Conservation (phyloP, 1,140 invertebrate species). For the Plutomurus gul region DNA sequence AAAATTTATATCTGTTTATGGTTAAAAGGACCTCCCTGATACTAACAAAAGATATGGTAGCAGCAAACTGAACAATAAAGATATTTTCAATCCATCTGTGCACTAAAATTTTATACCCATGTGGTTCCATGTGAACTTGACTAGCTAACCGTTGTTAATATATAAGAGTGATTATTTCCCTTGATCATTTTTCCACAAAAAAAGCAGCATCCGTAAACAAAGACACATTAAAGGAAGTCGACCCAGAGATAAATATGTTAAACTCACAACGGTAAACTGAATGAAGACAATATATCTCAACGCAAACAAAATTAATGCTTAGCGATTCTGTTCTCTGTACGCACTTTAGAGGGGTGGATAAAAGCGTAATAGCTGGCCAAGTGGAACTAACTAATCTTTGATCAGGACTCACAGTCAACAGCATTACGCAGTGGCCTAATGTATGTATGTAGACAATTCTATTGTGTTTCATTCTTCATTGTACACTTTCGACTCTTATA, state of each 20-base stretch:
- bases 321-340: neutral
- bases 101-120: neutral
- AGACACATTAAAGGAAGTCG: neutral
- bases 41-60: too few species aligned
- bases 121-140: neutral
- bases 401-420: conserved; percentile 11
- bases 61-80: too few species aligned
- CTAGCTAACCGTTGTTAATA: neutral
- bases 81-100: neutral
- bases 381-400: conserved; percentile 13
- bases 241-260: neutral
- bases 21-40: too few species aligned
- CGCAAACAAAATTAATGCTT: conserved; percentile 16
- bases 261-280: neutral
- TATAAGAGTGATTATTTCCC: neutral
- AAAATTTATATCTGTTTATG: too few species aligned
- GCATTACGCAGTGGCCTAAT: neutral
- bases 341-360: neutral
- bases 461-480: neutral
- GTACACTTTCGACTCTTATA: neutral
- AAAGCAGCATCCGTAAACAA: neutral
- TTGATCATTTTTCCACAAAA: neutral
- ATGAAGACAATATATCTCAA: neutral
- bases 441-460: neutral
- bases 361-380: neutral